phyloP scores from a whole-genome alignment of 2,888 invertebrate species.

The Andrena marginata region DNA sequence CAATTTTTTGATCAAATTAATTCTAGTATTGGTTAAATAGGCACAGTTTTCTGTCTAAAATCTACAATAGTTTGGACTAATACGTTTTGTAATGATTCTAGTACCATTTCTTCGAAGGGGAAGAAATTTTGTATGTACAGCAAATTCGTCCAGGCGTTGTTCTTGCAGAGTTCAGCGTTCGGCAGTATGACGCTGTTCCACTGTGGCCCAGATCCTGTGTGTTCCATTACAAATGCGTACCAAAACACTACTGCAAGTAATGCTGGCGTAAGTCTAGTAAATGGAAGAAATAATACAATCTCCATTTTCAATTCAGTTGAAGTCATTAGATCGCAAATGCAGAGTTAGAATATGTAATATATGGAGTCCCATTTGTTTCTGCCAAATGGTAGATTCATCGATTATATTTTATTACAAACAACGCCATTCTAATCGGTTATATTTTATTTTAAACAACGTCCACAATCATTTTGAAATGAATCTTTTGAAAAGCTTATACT shows the following conservation, averaged over 20 bases:
- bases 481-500: too few species aligned
- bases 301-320: too few species aligned
- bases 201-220: slow-evolving; percentile 88
- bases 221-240: slow-evolving; percentile 89
- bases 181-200: slow-evolving; percentile 89
- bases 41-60: neutral
- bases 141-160: slow-evolving; percentile 89
- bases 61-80: neutral
- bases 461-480: too few species aligned
- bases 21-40: neutral
- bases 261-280: slow-evolving; percentile 88
- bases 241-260: slow-evolving; percentile 88
- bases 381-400: too few species aligned
- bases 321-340: too few species aligned
- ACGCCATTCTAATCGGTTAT: too few species aligned
- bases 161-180: slow-evolving; percentile 89
- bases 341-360: too few species aligned
- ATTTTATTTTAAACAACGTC: too few species aligned
- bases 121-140: slow-evolving; percentile 90
- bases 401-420: too few species aligned
- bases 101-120: slow-evolving; percentile 89
- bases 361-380: too few species aligned
- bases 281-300: too few species aligned
- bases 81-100: neutral
- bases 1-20: neutral